Conservation (phyloP, 1,140 invertebrate genomes). For the Pectinophora gossypiella region DNA sequence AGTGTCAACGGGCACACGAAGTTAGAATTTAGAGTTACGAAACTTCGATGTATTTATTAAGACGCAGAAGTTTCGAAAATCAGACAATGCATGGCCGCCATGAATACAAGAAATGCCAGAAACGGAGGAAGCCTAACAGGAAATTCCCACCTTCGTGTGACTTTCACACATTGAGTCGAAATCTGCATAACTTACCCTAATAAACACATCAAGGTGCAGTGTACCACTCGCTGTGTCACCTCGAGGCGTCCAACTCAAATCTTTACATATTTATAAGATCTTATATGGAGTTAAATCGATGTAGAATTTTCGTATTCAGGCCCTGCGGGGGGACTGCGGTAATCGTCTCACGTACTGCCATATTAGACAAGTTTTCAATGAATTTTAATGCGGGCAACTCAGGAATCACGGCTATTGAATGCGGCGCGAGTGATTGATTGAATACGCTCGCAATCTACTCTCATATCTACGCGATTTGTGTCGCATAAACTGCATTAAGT, state of each 20-base stretch:
- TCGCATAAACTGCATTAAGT: constrained; percentile 6
- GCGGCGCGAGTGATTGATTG: constrained; percentile 29
- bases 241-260: constrained; percentile 7
- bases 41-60: too few species aligned
- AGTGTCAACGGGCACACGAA: too few species aligned
- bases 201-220: constrained; percentile 14
- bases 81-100: too few species aligned
- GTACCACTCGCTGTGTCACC: constrained; percentile 4
- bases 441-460: neutral
- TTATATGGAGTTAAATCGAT: constrained; percentile 31
- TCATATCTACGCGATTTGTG: neutral
- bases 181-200: constrained; percentile 5
- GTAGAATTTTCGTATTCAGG: constrained; percentile 36
- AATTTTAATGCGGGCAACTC: constrained; percentile 49
- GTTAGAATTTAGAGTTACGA: too few species aligned
- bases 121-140: too few species aligned
- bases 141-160: neutral
- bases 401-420: constrained; percentile 20
- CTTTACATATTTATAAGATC: constrained; percentile 32
- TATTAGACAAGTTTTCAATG: constrained; percentile 55
- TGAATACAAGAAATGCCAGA: too few species aligned
- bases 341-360: constrained; percentile 37
- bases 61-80: too few species aligned
- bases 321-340: constrained; percentile 13
- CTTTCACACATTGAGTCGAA: neutral